Percentiles rank a stretch among this genome's conserved stretches.
Conservation (phyloP, 2,797 vertebrate genomes). For the Apodemus agrarius region DNA sequence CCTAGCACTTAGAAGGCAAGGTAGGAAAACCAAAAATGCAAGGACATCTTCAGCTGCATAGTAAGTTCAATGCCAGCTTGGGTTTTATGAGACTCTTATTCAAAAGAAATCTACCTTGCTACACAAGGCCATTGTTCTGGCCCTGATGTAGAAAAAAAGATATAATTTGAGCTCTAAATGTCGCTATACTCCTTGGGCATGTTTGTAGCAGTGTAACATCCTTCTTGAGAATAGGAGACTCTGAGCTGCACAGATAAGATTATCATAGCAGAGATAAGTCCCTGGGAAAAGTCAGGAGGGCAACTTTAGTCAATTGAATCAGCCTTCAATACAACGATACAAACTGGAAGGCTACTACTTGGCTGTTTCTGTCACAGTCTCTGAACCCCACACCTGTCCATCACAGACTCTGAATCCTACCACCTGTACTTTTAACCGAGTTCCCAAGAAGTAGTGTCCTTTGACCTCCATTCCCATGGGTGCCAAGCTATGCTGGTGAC, state of each 20-base stretch:
- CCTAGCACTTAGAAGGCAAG: neutral
- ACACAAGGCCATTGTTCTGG: conserved; percentile 30
- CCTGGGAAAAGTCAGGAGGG: neutral
- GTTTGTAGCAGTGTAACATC: neutral
- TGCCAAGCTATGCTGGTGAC: neutral
- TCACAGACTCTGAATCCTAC: conserved; percentile 34
- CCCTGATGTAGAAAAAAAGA: neutral
- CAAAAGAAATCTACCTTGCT: neutral
- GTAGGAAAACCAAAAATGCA: neutral
- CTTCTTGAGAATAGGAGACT: neutral
- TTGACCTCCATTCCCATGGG: neutral
- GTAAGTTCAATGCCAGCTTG: neutral
- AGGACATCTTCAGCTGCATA: neutral
- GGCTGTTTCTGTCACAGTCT: conserved; percentile 57
- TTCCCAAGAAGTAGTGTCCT: neutral
- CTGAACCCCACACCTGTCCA: conserved; percentile 41
- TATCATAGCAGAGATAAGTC: neutral
- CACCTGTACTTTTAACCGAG: neutral
- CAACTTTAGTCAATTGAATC: conserved; percentile 30
- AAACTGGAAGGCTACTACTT: conserved; percentile 63
- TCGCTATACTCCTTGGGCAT: neutral
- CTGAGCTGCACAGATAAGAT: conserved; percentile 41
- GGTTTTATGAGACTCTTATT: neutral
- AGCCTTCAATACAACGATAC: conserved; percentile 60
- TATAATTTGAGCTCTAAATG: neutral